A percentile compares a stretch with the other conserved stretches of the same genome.
These are phyloP conservation scores for Drosophila longiperda DNA, from an alignment of 2,888 invertebrate genomes.

Conservation along the genomic window DNA sequence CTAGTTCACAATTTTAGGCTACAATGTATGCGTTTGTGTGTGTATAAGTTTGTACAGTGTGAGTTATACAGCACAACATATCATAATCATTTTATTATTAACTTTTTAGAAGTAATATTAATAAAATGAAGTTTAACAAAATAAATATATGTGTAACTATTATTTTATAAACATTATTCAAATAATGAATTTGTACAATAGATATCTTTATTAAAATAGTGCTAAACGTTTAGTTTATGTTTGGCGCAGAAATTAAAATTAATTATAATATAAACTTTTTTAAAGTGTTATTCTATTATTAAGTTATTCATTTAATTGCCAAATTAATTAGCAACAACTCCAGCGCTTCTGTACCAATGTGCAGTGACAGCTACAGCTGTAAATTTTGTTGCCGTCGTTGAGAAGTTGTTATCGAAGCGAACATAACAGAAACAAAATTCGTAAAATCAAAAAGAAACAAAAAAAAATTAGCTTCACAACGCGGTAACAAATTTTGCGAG, in stretches of 20 bases:
- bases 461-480: constrained; percentile 53
- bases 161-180: not conserved
- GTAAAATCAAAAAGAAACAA: constrained; percentile 16
- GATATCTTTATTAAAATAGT: not conserved
- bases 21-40: not conserved
- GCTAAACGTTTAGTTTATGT: not conserved
- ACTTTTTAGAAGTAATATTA: not conserved
- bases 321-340: not conserved
- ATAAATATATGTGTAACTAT: not conserved
- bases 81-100: not conserved
- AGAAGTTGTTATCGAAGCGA: constrained; percentile 79
- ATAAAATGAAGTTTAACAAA: not conserved
- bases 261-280: not conserved
- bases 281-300: not conserved
- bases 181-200: not conserved
- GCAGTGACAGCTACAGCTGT: constrained; percentile 73
- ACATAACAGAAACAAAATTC: constrained; percentile 47
- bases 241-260: not conserved
- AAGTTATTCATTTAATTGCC: not conserved
- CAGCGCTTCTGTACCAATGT: constrained; percentile 58
- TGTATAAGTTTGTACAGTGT: constrained; percentile 4
- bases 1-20: constrained; percentile 26
- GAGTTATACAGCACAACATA: not conserved
- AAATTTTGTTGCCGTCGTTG: constrained; percentile 75
- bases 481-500: constrained; percentile 73